Conservation (phyloP, 2,888 invertebrate genomes). For the Brenthis daphne region DNA sequence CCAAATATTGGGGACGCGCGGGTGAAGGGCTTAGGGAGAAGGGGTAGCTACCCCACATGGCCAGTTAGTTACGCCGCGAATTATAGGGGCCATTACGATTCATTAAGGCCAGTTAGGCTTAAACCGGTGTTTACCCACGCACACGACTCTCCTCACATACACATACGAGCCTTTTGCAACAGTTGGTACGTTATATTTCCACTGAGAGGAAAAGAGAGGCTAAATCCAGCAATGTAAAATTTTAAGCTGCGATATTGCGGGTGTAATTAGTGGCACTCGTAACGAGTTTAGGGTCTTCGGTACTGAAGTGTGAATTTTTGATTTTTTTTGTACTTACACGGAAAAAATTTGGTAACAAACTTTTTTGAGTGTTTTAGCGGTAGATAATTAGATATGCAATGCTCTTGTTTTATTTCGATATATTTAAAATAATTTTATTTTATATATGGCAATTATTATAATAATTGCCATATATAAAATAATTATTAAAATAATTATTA, state of each 20-base stretch:
- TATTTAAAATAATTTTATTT: no score
- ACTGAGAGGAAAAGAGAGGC: conserved; percentile 57
- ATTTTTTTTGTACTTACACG: conserved; percentile 45
- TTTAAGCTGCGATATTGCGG: conserved; percentile 71
- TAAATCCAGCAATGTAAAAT: conserved; percentile 59
- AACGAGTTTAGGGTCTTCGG: conserved; percentile 68
- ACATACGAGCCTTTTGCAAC: conserved; percentile 59
- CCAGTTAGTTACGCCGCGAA: conserved; percentile 83
- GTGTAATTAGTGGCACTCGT: conserved; percentile 73
- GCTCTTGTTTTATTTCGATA: background rate
- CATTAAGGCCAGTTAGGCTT: conserved; percentile 84
- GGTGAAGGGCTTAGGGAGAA: conserved; percentile 46
- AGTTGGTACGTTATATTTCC: conserved; percentile 69
- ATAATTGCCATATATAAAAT: no score
- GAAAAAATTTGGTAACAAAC: conserved; percentile 6
- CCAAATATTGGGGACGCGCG: conserved; percentile 60
- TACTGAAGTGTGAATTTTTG: conserved; percentile 65
- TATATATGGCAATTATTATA: no score
- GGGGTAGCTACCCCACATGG: conserved; percentile 71
- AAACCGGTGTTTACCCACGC: conserved; percentile 82
- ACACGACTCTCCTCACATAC: conserved; percentile 54
- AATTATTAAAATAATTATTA: no score
- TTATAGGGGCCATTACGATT: conserved; percentile 84
- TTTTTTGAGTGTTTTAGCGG: background rate
- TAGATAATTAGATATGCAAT: background rate